Percentiles rank a stretch among this genome's conserved stretches.
phyloP scores from a whole-genome alignment of 2,888 invertebrate species.

The Beris morrisii region DNA sequence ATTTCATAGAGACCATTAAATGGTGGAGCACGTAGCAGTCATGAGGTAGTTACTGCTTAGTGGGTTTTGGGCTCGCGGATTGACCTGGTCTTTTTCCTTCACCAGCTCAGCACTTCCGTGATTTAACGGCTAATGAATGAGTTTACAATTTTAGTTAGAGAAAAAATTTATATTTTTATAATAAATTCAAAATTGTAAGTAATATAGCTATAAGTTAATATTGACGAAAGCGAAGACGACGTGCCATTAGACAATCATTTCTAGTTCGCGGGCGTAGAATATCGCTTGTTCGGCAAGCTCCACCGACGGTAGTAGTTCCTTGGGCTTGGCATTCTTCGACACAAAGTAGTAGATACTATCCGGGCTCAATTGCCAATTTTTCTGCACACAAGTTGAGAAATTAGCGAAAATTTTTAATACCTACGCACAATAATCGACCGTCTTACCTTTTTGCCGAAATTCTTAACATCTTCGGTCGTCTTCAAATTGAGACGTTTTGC shows the following conservation, averaged over 20 bases:
- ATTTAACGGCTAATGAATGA: too few relatives aligned
- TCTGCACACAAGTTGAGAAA: conserved; percentile 57
- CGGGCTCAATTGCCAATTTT: conserved; percentile 78
- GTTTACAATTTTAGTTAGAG: too few relatives aligned
- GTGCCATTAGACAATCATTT: conserved; percentile 90
- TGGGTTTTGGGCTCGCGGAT: too few relatives aligned
- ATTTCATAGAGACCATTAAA: too few relatives aligned
- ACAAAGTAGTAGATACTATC: conserved; percentile 83
- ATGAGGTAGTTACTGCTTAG: too few relatives aligned
- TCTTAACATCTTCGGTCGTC: conserved; percentile 73
- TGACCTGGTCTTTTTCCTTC: too few relatives aligned
- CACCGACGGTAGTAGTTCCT: conserved; percentile 82
- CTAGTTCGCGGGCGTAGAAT: conserved; percentile 95
- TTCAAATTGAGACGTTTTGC: conserved; percentile 85
- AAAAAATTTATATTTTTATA: too few relatives aligned
- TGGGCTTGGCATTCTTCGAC: conserved; percentile 72
- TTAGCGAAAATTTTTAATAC: conserved; percentile 13
- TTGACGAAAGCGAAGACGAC: too few relatives aligned
- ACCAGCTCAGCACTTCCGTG: too few relatives aligned
- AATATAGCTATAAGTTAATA: too few relatives aligned
- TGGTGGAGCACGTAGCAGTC: too few relatives aligned
- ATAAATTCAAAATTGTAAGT: too few relatives aligned
- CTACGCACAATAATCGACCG: neutral
- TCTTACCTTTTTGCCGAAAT: conserved; percentile 76
- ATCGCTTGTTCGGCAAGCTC: conserved; percentile 93